phyloP scores from a whole-genome alignment of 23 tunicate genomes.

The Halocynthia aurantium region DNA sequence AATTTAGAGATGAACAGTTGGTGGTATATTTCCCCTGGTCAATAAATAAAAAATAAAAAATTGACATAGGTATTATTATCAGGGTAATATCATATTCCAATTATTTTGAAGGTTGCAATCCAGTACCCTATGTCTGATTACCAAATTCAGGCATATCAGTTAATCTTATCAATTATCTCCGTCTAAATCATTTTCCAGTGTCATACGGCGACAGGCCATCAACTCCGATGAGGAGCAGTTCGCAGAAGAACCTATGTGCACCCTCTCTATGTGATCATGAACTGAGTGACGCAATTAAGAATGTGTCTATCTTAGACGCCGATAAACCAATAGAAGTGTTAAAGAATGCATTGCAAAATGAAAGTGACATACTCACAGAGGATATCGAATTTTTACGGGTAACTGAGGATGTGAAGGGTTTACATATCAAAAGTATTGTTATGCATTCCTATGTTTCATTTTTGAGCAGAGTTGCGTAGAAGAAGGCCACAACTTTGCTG shows the following conservation, averaged over 20 bases:
- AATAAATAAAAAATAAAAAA: too few relatives aligned
- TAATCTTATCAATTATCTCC: too few relatives aligned
- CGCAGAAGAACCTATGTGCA: neutral
- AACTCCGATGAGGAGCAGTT: neutral
- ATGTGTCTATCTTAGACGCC: slow-evolving; percentile 25
- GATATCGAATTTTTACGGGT: slow-evolving; percentile 85
- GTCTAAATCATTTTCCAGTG: too few relatives aligned
- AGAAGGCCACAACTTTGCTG: slow-evolving; percentile 12
- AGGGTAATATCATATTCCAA: too few relatives aligned
- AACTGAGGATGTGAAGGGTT: neutral
- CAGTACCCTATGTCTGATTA: too few relatives aligned
- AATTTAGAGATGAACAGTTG: too few relatives aligned
- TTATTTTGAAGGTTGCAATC: too few relatives aligned
- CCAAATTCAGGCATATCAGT: too few relatives aligned
- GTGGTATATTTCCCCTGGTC: too few relatives aligned
- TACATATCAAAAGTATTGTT: neutral
- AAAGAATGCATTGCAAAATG: slow-evolving; percentile 52
- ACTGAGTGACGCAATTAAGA: slow-evolving; percentile 3
- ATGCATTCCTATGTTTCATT: neutral
- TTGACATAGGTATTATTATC: too few relatives aligned
- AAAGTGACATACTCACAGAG: slow-evolving; percentile 51
- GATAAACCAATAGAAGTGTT: slow-evolving; percentile 50
- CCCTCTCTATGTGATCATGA: neutral
- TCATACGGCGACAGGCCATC: neutral
- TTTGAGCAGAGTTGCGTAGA: slow-evolving; percentile 15